Evolutionary conservation across 2,113 vertebrate genomes (phyloP).

Genomic region (Hemibagrus wyckioides): DNA sequence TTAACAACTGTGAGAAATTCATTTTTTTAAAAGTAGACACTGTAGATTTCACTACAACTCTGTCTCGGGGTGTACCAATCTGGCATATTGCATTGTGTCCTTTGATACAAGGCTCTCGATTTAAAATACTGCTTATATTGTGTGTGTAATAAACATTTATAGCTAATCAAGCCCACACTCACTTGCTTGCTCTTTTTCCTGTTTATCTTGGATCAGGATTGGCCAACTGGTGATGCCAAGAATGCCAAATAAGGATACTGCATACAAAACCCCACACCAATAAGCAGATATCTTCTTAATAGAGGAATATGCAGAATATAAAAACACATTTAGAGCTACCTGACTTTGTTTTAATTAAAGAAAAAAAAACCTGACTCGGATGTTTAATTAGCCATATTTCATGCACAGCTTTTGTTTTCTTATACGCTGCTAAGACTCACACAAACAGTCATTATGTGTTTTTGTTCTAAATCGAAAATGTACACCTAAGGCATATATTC

Average conservation of each 20-base stretch:
- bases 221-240: neutral
- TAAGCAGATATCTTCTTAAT: neutral
- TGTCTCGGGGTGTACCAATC: neutral
- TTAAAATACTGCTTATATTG: neutral
- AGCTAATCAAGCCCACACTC: neutral
- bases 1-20: neutral
- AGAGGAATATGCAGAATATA: neutral
- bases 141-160: neutral
- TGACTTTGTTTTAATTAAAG: neutral
- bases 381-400: neutral
- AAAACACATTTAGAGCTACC: neutral
- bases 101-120: neutral
- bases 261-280: neutral
- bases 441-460: neutral
- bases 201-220: neutral
- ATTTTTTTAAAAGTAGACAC: neutral
- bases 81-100: neutral
- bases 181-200: neutral
- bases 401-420: neutral
- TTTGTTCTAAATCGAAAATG: neutral
- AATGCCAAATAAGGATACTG: neutral
- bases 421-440: neutral
- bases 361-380: neutral
- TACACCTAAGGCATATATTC: neutral
- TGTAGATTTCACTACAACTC: neutral